phyloP scores from a whole-genome alignment of 2,113 vertebrate species.

The Apeltes quadracus region DNA sequence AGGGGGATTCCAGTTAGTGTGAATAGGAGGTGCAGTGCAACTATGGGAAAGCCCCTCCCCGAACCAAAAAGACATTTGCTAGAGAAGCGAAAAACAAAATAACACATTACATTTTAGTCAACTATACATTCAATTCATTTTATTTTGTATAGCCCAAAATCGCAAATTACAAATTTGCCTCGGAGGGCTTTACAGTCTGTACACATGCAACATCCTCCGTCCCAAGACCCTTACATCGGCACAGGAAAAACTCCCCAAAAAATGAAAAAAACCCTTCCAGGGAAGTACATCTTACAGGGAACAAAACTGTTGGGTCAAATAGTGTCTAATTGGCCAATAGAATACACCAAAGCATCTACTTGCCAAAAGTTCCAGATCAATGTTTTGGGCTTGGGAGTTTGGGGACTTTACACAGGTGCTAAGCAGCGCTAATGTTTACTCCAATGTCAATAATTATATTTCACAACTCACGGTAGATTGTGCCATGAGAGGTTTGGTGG shows the following conservation, averaged over 20 bases:
- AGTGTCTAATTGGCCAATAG: constrained; percentile 28
- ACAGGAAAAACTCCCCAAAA: too few relatives aligned
- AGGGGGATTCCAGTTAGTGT: constrained; percentile 28
- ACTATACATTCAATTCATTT: too few relatives aligned
- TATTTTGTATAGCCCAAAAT: too few relatives aligned
- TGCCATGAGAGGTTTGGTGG: constrained; percentile 23
- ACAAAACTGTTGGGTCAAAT: constrained; percentile 28
- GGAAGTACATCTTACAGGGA: constrained; percentile 16
- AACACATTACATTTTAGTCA: constrained; percentile 14
- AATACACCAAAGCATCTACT: constrained; percentile 26
- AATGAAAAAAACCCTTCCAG: too few relatives aligned
- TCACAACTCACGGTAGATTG: neutral
- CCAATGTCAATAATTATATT: constrained; percentile 8
- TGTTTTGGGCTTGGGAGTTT: neutral
- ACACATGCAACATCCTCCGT: too few relatives aligned
- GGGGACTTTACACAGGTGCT: constrained; percentile 32
- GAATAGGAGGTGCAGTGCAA: constrained; percentile 21
- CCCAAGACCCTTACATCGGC: too few relatives aligned
- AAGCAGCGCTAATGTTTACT: constrained; percentile 37
- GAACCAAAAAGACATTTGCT: constrained; percentile 27
- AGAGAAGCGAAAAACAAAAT: neutral
- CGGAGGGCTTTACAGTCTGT: too few relatives aligned
- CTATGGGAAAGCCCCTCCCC: constrained; percentile 49
- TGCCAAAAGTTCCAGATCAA: neutral
- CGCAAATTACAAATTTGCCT: too few relatives aligned